A percentile compares a stretch with the other conserved stretches of the same genome.
These are phyloP conservation scores for Babyrousa celebensis DNA, from an alignment of 2,797 vertebrate species.

Conservation along the genomic window DNA sequence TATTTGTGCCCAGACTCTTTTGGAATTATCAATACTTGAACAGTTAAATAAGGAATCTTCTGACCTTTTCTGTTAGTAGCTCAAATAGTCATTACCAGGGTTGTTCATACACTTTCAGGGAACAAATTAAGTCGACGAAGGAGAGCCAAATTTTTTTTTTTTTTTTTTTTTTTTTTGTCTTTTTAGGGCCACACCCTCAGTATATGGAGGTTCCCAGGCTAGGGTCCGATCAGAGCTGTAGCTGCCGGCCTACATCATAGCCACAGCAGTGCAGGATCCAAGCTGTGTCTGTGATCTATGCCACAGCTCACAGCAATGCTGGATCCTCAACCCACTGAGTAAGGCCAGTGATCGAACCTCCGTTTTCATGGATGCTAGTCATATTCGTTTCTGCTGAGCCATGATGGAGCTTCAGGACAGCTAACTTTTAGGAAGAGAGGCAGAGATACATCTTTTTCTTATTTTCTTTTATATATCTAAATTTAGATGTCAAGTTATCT, in stretches of 20 bases:
- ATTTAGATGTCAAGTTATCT: constrained; percentile 19
- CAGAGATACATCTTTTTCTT: constrained; percentile 31
- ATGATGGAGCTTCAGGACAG: too few species aligned
- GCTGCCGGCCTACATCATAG: too few species aligned
- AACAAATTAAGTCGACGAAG: constrained; percentile 28
- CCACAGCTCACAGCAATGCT: too few species aligned
- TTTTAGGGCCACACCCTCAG: too few species aligned
- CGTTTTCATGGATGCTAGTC: too few species aligned
- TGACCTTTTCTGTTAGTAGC: background rate
- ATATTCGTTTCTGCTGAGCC: too few species aligned
- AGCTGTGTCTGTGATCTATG: too few species aligned
- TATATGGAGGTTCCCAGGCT: too few species aligned
- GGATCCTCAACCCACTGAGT: too few species aligned
- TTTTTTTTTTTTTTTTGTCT: background rate
- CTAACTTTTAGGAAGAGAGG: constrained; percentile 30
- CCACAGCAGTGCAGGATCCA: too few species aligned
- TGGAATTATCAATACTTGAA: constrained; percentile 19
- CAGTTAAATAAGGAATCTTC: background rate
- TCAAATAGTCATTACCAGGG: constrained; percentile 12
- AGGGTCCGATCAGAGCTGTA: too few species aligned
- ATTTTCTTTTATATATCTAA: background rate
- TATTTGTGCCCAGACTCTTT: background rate
- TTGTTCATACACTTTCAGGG: background rate
- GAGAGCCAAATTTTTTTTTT: background rate
- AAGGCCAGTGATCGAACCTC: too few species aligned